Evolutionary conservation across 2,113 vertebrate genomes (phyloP).

Genomic region (Brachyhypopomus occidentalis): DNA sequence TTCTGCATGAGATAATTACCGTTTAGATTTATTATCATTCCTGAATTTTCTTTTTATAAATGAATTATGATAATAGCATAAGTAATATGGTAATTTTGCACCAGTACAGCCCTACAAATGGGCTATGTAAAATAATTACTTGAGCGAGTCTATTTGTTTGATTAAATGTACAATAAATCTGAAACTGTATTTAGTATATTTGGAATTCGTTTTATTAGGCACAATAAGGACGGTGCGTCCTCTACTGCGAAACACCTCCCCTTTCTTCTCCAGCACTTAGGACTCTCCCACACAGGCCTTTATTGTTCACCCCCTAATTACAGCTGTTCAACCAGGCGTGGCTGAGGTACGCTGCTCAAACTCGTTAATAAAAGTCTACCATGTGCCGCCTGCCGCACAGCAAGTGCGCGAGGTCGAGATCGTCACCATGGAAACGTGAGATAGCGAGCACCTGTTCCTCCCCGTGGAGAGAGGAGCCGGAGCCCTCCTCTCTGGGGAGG

Average conservation of each 20-base stretch:
- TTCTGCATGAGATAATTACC: neutral
- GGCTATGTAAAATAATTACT: neutral
- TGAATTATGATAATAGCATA: neutral
- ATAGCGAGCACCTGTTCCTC: conserved; percentile 60
- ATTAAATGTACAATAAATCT: neutral
- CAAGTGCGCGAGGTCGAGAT: conserved; percentile 59
- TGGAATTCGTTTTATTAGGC: conserved; percentile 64
- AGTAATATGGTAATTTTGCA: neutral
- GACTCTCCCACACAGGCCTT: conserved; percentile 63
- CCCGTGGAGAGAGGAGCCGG: conserved; percentile 37
- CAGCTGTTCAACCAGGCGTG: conserved; percentile 70
- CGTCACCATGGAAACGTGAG: conserved; percentile 81
- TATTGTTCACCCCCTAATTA: conserved; percentile 65
- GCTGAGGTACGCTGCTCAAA: conserved; percentile 66
- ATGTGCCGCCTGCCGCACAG: conserved; percentile 69
- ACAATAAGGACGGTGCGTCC: conserved; percentile 57
- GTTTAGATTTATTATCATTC: neutral
- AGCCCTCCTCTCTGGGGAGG: conserved; percentile 43
- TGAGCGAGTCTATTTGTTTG: neutral
- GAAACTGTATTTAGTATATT: conserved; percentile 53
- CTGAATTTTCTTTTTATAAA: conserved; percentile 7
- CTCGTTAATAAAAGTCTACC: conserved; percentile 69
- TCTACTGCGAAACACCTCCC: conserved; percentile 14
- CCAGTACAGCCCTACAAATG: neutral
- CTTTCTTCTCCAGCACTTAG: conserved; percentile 42